A percentile compares a stretch with the other conserved stretches of the same genome.
phyloP scores from a whole-genome alignment of 2,797 vertebrate species.

The Cyclopterus lumpus region DNA sequence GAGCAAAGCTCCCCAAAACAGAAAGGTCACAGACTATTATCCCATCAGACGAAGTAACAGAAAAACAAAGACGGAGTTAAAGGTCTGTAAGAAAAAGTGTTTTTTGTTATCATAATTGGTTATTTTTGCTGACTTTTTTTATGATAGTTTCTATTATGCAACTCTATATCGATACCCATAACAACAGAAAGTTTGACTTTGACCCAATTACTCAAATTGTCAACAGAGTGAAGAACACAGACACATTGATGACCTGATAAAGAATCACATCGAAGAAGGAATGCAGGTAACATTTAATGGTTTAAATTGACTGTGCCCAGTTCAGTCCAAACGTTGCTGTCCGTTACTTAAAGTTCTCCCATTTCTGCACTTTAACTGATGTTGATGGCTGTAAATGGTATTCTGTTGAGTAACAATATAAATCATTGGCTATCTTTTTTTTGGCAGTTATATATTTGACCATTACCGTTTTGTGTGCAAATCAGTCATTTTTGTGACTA shows the following conservation, averaged over 20 bases:
- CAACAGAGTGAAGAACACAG: constrained; percentile 89
- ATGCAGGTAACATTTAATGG: constrained; percentile 85
- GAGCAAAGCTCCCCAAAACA: constrained; percentile 86
- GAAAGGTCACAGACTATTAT: constrained; percentile 95
- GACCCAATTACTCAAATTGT: constrained; percentile 6
- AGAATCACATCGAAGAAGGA: constrained; percentile 90
- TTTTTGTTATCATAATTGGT: background rate
- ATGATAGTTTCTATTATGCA: background rate
- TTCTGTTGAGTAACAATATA: background rate
- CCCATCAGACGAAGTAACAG: constrained; percentile 92
- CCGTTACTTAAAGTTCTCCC: background rate
- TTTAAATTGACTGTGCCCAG: background rate
- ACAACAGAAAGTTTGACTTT: constrained; percentile 1
- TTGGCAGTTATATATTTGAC: background rate
- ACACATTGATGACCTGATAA: constrained; percentile 90
- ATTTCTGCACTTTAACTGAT: background rate
- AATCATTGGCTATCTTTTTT: background rate
- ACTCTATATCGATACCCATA: too few relatives aligned
- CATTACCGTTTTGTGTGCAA: background rate
- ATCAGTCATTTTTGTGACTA: background rate
- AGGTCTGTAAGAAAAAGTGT: constrained; percentile 81
- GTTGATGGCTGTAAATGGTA: background rate
- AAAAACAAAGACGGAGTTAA: constrained; percentile 91
- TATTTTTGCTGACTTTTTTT: background rate
- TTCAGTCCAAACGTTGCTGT: background rate